These are phyloP conservation scores for Galaxias olidus DNA, from an alignment of 2,797 vertebrate genomes.

Conservation along the genomic window DNA sequence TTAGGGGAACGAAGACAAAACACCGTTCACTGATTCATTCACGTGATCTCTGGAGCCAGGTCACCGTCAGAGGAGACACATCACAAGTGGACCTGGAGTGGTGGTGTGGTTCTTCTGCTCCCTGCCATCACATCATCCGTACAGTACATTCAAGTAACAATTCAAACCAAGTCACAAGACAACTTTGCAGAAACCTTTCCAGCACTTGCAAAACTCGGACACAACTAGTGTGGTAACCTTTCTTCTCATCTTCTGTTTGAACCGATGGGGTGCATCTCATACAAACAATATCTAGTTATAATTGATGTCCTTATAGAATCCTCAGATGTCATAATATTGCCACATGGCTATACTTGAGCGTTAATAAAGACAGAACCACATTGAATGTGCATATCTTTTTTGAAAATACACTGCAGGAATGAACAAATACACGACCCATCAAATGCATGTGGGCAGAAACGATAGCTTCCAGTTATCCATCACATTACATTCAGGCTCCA, in stretches of 20 bases:
- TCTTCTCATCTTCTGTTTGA: slow-evolving; percentile 15
- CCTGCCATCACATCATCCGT: slow-evolving; percentile 30
- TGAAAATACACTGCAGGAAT: slow-evolving; percentile 65
- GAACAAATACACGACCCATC: slow-evolving; percentile 62
- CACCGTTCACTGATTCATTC: background rate
- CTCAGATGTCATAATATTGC: slow-evolving; percentile 36
- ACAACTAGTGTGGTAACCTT: too few relatives aligned
- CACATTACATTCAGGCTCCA: slow-evolving; percentile 76
- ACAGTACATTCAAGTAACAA: slow-evolving; percentile 26
- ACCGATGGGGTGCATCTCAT: slow-evolving; percentile 35
- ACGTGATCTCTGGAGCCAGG: slow-evolving; percentile 29
- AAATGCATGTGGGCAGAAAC: slow-evolving; percentile 54
- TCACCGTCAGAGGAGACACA: slow-evolving; percentile 28
- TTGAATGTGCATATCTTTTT: slow-evolving; percentile 60
- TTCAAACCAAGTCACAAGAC: slow-evolving; percentile 10
- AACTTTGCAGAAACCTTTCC: slow-evolving; percentile 20
- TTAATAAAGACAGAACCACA: slow-evolving; percentile 63
- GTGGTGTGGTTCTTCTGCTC: slow-evolving; percentile 1
- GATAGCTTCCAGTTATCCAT: slow-evolving; percentile 55
- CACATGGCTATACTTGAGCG: slow-evolving; percentile 50
- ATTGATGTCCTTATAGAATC: slow-evolving; percentile 21
- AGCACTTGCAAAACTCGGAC: slow-evolving; percentile 1
- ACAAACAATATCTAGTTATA: slow-evolving; percentile 20
- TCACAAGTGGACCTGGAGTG: slow-evolving; percentile 26
- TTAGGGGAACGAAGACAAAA: slow-evolving; percentile 42